Conservation (phyloP, 2,797 vertebrate species). For the Galagoides demidoff region DNA sequence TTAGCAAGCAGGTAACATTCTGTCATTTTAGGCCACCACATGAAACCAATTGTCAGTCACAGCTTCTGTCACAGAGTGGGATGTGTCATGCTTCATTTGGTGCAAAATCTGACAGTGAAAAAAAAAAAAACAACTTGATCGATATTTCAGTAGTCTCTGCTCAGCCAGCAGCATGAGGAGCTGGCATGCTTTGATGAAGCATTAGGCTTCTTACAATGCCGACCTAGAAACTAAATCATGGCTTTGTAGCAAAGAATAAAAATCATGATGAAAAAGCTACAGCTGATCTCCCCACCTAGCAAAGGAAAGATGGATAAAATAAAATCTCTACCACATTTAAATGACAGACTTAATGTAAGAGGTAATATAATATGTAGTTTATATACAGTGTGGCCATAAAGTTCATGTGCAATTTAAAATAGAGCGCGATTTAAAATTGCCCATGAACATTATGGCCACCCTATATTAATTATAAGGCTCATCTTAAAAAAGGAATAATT, state of each 20-base stretch:
- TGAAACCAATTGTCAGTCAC: slow-evolving; percentile 46
- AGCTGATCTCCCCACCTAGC: neutral
- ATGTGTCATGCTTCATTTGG: neutral
- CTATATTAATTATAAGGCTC: neutral
- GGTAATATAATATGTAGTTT: neutral
- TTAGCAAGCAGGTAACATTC: slow-evolving; percentile 31
- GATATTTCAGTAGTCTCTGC: neutral
- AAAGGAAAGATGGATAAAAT: slow-evolving; percentile 35
- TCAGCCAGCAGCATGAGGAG: slow-evolving; percentile 4
- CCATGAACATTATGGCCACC: too few relatives aligned
- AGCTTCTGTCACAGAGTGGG: slow-evolving; percentile 49
- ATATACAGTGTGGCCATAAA: too few relatives aligned
- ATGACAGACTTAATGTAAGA: neutral
- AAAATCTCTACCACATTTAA: neutral
- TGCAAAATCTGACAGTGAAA: slow-evolving; percentile 43
- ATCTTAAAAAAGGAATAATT: slow-evolving; percentile 28
- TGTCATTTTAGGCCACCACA: slow-evolving; percentile 35
- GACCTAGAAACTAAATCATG: slow-evolving; percentile 48
- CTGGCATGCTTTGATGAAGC: neutral
- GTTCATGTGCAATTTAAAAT: too few relatives aligned
- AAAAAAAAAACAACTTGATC: slow-evolving; percentile 45
- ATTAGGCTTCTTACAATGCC: slow-evolving; percentile 35
- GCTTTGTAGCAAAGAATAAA: slow-evolving; percentile 46
- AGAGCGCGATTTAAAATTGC: too few relatives aligned
- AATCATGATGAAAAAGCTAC: slow-evolving; percentile 28